phyloP scores from a whole-genome alignment of 2,113 vertebrate species.

The Aldabrachelys gigantea region DNA sequence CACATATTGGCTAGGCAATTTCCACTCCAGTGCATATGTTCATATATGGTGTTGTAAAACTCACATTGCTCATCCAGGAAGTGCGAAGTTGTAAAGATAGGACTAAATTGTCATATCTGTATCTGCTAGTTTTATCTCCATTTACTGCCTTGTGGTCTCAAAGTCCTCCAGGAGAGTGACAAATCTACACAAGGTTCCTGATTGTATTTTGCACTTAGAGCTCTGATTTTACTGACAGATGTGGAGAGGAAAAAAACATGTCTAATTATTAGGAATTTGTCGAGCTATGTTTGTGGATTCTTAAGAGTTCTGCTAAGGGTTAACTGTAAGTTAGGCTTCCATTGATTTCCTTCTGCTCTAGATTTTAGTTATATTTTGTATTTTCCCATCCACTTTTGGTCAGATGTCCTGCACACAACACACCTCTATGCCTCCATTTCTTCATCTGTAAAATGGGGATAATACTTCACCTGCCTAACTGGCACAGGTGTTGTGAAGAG shows the following conservation, averaged over 20 bases:
- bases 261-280: neutral
- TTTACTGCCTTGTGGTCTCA: conserved; percentile 48
- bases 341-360: neutral
- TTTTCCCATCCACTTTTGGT: neutral
- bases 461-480: neutral
- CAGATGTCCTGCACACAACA: neutral
- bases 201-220: conserved; percentile 27
- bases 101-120: conserved; percentile 44
- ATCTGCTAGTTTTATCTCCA: conserved; percentile 35
- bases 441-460: neutral
- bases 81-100: conserved; percentile 46
- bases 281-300: neutral
- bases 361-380: neutral
- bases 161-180: conserved; percentile 45
- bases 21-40: conserved; percentile 34
- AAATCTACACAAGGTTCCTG: neutral
- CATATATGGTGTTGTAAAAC: conserved; percentile 45
- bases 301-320: neutral
- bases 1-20: conserved; percentile 1
- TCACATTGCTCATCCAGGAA: conserved; percentile 57
- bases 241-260: neutral
- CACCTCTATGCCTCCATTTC: conserved; percentile 23
- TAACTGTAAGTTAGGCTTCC: neutral
- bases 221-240: conserved; percentile 16
- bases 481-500: neutral